Evolutionary conservation across 2,113 vertebrate species (phyloP).

Genomic region (Brienomyrus longianalis): DNA sequence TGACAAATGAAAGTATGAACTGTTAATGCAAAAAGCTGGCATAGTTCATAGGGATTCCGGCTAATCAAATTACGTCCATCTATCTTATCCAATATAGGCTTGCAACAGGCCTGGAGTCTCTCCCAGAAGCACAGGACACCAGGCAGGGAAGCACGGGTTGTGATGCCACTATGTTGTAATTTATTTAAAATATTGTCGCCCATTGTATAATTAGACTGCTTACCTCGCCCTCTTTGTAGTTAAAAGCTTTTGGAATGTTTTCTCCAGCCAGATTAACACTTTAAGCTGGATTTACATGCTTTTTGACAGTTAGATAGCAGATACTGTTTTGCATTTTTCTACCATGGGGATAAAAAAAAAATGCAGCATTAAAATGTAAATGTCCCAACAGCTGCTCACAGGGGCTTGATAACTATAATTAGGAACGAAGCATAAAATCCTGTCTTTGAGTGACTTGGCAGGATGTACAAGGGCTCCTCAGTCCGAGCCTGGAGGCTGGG

Average conservation of each 20-base stretch:
- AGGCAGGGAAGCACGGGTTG: not conserved
- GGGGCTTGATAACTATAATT: conserved; percentile 48
- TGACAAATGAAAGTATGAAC: not conserved
- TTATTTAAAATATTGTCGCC: not conserved
- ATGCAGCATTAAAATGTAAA: conserved; percentile 38
- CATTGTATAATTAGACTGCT: not conserved
- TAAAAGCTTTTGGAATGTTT: not conserved
- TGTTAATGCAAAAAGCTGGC: not conserved
- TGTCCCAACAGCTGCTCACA: conserved; percentile 43
- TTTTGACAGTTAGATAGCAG: not conserved
- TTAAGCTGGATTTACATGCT: not conserved
- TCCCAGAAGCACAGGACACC: not conserved
- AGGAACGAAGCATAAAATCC: conserved; percentile 55
- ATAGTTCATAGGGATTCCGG: not conserved
- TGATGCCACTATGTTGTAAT: not conserved
- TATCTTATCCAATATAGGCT: not conserved
- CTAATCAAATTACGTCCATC: not conserved
- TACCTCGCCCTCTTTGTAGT: not conserved
- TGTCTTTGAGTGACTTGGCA: conserved; percentile 47
- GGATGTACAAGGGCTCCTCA: conserved; percentile 56
- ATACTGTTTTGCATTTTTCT: not conserved
- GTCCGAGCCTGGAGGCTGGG: conserved; percentile 48
- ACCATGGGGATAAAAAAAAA: not conserved
- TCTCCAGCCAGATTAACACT: not conserved
- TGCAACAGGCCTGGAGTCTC: not conserved